These are phyloP conservation scores for Choloepus hoffmanni DNA, from an alignment of 2,113 vertebrate genomes.

Conservation along the genomic window DNA sequence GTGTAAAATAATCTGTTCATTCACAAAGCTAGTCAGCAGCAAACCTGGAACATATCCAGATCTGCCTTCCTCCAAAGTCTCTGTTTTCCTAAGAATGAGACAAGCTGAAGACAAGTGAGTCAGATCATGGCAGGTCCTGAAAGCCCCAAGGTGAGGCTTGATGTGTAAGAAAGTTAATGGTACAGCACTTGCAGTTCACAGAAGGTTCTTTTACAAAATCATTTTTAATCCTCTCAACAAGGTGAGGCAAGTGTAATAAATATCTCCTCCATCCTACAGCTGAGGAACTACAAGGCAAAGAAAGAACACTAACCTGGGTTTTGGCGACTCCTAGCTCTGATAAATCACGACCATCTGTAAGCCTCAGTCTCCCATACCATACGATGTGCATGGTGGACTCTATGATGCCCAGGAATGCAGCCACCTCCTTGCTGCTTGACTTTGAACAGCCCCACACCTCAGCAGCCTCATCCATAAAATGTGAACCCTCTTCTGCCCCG, in stretches of 20 bases:
- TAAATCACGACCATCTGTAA: background rate
- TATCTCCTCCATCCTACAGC: background rate
- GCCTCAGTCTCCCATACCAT: background rate
- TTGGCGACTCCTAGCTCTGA: background rate
- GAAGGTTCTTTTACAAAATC: background rate
- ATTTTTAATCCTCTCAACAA: background rate
- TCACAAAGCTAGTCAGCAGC: background rate
- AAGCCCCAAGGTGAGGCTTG: background rate
- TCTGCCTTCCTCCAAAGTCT: background rate
- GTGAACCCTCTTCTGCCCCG: background rate
- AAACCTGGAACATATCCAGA: background rate
- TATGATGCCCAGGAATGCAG: background rate
- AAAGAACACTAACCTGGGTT: background rate
- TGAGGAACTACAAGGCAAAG: background rate
- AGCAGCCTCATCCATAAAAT: background rate
- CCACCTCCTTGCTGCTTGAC: background rate
- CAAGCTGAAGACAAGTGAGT: background rate
- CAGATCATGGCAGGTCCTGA: background rate
- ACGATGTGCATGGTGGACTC: no score
- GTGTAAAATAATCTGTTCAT: background rate
- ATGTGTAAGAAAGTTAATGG: background rate
- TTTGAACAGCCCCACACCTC: background rate
- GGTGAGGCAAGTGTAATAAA: background rate
- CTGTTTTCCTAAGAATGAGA: background rate
- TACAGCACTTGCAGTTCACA: background rate